These are phyloP conservation scores for Drosophila malerkotliana DNA, from an alignment of 1,140 invertebrate species.

Conservation along the genomic window DNA sequence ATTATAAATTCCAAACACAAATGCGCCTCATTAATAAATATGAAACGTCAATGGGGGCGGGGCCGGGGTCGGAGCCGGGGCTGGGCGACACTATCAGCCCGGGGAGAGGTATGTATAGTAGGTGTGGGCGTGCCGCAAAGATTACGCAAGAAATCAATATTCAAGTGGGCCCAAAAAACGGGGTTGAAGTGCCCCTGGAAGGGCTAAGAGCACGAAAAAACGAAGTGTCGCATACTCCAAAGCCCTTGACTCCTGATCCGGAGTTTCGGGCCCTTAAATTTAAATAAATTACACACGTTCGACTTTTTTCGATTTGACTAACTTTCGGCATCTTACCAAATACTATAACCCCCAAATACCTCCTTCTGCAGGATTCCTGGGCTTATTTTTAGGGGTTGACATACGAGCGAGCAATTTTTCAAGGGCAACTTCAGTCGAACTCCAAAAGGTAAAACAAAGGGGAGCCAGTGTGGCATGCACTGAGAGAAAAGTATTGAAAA, in stretches of 20 bases:
- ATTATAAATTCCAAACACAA: conserved; percentile 84
- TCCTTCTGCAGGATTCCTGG: background rate
- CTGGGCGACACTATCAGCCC: too few species aligned
- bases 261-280: conserved; percentile 57
- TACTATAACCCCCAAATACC: conserved; percentile 3
- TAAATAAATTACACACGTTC: conserved; percentile 82
- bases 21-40: conserved; percentile 83
- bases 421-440: conserved; percentile 67
- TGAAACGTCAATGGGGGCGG: conserved; percentile 77
- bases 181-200: conserved; percentile 40
- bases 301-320: conserved; percentile 55
- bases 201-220: background rate
- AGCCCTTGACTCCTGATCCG: conserved; percentile 32
- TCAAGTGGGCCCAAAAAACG: conserved; percentile 61
- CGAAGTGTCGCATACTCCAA: conserved; percentile 41
- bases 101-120: background rate
- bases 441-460: conserved; percentile 55
- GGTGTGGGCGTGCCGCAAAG: conserved; percentile 70
- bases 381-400: conserved; percentile 46
- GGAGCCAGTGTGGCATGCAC: background rate
- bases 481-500: background rate
- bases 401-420: conserved; percentile 77
- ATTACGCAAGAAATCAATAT: conserved; percentile 82
- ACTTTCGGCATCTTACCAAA: conserved; percentile 26
- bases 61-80: conserved; percentile 11